Evolutionary conservation across 2,797 vertebrate genomes (phyloP).

Genomic region (Geotrypetes seraphini): DNA sequence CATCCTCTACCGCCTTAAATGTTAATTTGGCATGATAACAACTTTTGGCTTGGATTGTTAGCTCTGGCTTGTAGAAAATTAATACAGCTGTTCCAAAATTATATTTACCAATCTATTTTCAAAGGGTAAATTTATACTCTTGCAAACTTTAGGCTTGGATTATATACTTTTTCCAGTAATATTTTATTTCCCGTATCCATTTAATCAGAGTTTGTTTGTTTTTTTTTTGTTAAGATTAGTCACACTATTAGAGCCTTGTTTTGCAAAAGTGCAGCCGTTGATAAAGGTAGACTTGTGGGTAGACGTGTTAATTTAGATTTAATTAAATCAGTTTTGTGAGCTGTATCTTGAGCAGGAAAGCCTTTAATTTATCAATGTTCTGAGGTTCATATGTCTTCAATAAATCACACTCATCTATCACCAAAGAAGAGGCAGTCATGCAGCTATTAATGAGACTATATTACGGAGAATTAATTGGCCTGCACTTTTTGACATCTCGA

Average conservation of each 20-base stretch:
- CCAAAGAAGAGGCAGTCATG: conserved; percentile 6
- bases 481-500: conserved; percentile 17
- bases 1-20: too few relatives aligned
- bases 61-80: too few relatives aligned
- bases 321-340: conserved; percentile 35
- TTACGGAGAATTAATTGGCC: conserved; percentile 16
- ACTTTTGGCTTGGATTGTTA: too few relatives aligned
- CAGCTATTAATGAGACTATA: conserved; percentile 12
- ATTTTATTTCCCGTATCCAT: conserved; percentile 19
- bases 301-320: conserved; percentile 29
- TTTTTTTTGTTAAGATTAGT: conserved; percentile 10
- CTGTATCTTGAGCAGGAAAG: conserved; percentile 34
- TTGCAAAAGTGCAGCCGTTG: conserved; percentile 21
- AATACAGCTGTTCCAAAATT: too few relatives aligned
- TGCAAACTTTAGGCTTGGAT: background rate
- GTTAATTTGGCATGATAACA: too few relatives aligned
- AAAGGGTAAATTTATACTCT: background rate
- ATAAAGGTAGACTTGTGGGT: conserved; percentile 34
- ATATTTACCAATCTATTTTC: accelerated
- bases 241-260: conserved; percentile 11
- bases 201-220: background rate
- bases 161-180: conserved; percentile 15
- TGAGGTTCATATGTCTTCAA: conserved; percentile 17
- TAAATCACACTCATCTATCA: conserved; percentile 30
- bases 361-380: conserved; percentile 28